A percentile compares a stretch with the other conserved stretches of the same genome.
Evolutionary conservation across 1,140 invertebrate genomes (phyloP).

Genomic region (Bombus difficillimus): DNA sequence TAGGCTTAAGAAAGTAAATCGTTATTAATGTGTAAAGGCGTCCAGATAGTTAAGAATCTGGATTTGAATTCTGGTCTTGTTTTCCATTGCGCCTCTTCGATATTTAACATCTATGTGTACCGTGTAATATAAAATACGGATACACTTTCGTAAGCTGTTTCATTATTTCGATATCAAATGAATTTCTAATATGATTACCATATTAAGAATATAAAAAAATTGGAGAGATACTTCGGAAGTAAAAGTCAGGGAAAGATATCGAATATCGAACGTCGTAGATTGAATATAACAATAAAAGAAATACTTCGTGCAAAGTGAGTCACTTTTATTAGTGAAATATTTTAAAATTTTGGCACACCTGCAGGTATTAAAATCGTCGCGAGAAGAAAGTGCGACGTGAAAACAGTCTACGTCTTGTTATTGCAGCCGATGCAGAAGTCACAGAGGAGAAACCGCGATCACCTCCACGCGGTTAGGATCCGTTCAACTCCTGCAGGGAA

Average conservation of each 20-base stretch:
- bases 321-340: not conserved
- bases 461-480: constrained; percentile 27
- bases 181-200: not conserved
- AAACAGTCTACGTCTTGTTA: constrained; percentile 30
- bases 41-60: not conserved
- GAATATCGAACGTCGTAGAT: not conserved
- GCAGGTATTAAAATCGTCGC: too few species aligned
- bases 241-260: too few species aligned
- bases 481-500: constrained; percentile 17
- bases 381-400: not conserved
- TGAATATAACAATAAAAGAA: not conserved
- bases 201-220: not conserved
- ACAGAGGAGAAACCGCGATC: constrained; percentile 26
- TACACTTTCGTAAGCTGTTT: too few species aligned
- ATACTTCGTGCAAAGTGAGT: too few species aligned
- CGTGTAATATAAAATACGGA: too few species aligned
- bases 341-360: not conserved
- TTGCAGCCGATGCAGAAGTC: constrained; percentile 37
- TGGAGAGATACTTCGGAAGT: too few species aligned
- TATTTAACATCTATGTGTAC: too few species aligned
- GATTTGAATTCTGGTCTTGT: not conserved
- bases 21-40: not conserved
- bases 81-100: not conserved
- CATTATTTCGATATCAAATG: not conserved
- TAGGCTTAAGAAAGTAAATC: not conserved